Evolutionary conservation across 2,797 vertebrate genomes (phyloP), one percentile per base, ranked within the genome.

Genomic region (Mormyrops boulengeri): DNA sequence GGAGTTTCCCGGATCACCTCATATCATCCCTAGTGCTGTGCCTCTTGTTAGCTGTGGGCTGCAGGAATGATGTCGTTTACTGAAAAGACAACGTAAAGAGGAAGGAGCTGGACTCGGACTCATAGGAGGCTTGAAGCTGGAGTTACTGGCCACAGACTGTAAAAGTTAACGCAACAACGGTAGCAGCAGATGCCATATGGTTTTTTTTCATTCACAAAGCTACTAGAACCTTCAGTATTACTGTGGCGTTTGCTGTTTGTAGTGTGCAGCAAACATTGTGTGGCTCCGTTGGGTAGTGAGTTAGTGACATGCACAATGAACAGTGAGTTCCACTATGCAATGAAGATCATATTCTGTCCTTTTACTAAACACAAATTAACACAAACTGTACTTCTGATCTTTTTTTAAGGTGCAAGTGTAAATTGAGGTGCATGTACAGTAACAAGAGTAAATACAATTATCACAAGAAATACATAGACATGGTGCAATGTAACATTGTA

Each of bases 31-130:
- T 97, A 0, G 93, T 98, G 30, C 93, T 97, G 88, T 97, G 96
- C 94, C 93, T 84, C 30, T 94, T 91, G 49, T 93, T 99, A 0
- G 89, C 98, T 62, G 94, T 99, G 66, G 98, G 98, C 26, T 99
- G 98, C 93, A 97, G 98, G 91, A 97, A 99, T 92, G 96, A 99
- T 95, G 96, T 94, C 87, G 94, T 99, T 91, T 99, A 99, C 92
- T 98, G 98, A 94, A 93, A 99, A 60, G 96, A 97, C 91, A 92
- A 98, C 89, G 90, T 50, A 26, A 77, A 89, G 8, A 1, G 89
- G 82, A 88, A 90, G 8, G 88, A 90, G 38, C 52, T 2, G 41
- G 17, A 17, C 17, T 12, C 17, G 1, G 6, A 22, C 60, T 30
- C 77, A 82, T 66, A 26, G 50, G 4, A 89, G 77, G 17, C 3